Percentiles rank a stretch among this genome's conserved stretches.
Conservation (phyloP, 2,113 vertebrate genomes). For the Gopherus evgoodei region DNA sequence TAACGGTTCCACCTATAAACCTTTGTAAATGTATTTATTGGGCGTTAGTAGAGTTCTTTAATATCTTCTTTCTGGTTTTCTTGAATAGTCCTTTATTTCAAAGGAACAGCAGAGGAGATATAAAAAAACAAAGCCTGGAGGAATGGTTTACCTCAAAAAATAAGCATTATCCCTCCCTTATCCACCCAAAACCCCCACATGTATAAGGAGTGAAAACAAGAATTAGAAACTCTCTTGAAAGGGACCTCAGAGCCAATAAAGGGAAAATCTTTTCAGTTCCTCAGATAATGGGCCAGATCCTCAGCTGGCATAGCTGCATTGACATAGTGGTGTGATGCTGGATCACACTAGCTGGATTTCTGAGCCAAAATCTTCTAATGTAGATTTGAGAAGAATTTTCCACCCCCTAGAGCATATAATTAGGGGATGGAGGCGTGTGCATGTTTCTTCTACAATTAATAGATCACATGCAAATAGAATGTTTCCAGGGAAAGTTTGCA, state of each 20-base stretch:
- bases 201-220: conserved; percentile 21
- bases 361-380: fast-evolving
- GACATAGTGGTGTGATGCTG: not conserved
- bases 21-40: conserved; percentile 69
- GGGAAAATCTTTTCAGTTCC: not conserved
- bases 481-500: conserved; percentile 51
- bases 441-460: conserved; percentile 52
- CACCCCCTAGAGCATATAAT: too few species aligned
- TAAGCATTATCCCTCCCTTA: not conserved
- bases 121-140: not conserved
- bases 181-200: not conserved
- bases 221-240: not conserved
- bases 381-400: not conserved
- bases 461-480: conserved; percentile 47
- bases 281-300: not conserved
- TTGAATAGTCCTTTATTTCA: conserved; percentile 65
- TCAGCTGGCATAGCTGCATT: fast-evolving
- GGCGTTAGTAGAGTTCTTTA: conserved; percentile 68
- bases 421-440: not conserved
- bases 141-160: conserved; percentile 51
- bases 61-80: conserved; percentile 12
- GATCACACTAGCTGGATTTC: not conserved
- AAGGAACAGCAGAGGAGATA: conserved; percentile 33
- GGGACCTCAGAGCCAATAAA: not conserved
- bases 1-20: conserved; percentile 50